Evolutionary conservation across 2,797 vertebrate species (phyloP), one percentile per base, ranked within the genome.

Genomic region (Sebastes hubbsi): DNA sequence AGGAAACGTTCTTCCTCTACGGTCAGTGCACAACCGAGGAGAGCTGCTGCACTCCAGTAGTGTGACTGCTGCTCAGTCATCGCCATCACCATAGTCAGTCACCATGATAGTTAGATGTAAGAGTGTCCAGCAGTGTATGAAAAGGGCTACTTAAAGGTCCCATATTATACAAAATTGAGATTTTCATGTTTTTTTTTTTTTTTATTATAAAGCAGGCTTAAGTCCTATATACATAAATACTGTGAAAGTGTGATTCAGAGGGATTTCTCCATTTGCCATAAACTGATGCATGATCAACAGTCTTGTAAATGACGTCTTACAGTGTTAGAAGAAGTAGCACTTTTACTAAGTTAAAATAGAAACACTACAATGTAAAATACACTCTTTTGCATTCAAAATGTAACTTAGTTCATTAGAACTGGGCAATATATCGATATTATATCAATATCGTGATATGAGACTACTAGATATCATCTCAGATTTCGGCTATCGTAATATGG

Each of bases 1-100:
- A 36, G 34, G 34, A 85, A 54, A 60, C 20, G 38, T 25, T 86
- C 82, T 87, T 89, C 83, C 77, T 87, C 84, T 82, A 38, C 63
- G 76, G 58, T 65, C 27, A 25, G 46, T 6, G 3, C 24, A 30
- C 20, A 46, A 36, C 1, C 2, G 8, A 27, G 10, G 16, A 34
- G 61, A 2, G 46, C 8, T 42, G 61, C 75, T 32, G 30, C 8
- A 7, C 59, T 62, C 56, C 54, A 36, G 24, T 38, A 9, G 29
- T 20, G 14, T 72, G 0, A 38, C 36, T 38, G 4, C 36, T 14
- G 67, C 62, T 59, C 52, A n/a, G 36, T 71, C 66, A 75, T 22
- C 29, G 29, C 2, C 46, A 36, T 60, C 4, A 8, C 13, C 25
- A 66, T 13, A 11, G 52, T 27, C 8, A 58, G 25, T 64, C 29